Percentiles rank a stretch among this genome's conserved stretches.
These are phyloP conservation scores for Drosophila siamana DNA, from an alignment of 2,888 invertebrate species.

Conservation along the genomic window DNA sequence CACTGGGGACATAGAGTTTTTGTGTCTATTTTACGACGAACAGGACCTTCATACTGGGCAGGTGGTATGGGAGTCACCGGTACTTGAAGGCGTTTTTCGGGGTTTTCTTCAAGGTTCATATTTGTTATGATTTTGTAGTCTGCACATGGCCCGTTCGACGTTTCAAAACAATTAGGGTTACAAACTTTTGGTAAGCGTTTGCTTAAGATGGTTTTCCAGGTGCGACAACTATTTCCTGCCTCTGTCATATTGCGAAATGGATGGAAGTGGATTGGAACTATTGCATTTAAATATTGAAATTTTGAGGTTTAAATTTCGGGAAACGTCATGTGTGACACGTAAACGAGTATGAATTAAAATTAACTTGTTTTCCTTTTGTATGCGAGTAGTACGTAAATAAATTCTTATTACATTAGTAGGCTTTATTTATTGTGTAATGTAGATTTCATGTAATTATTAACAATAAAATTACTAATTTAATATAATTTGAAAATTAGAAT, in stretches of 20 bases:
- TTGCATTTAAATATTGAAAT: slow-evolving; percentile 31
- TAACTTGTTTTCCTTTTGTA: neutral
- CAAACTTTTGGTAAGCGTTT: slow-evolving; percentile 3
- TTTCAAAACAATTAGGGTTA: slow-evolving; percentile 36
- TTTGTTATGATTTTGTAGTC: slow-evolving; percentile 38
- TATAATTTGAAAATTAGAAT: neutral
- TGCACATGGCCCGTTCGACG: slow-evolving; percentile 43
- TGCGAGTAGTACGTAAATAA: neutral
- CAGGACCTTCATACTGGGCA: neutral
- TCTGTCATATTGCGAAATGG: slow-evolving; percentile 39
- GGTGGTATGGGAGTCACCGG: neutral
- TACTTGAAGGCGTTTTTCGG: neutral
- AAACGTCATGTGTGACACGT: slow-evolving; percentile 1
- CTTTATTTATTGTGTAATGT: neutral
- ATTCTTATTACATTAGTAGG: neutral
- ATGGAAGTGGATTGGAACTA: slow-evolving; percentile 6
- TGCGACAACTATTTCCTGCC: slow-evolving; percentile 49
- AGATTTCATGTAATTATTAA: neutral
- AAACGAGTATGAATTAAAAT: neutral
- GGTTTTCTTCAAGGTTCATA: neutral
- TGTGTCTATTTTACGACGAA: slow-evolving; percentile 36
- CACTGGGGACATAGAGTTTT: slow-evolving; percentile 29
- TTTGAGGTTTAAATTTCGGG: slow-evolving; percentile 4
- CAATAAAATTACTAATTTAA: neutral
- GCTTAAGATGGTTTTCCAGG: slow-evolving; percentile 25